A percentile compares a stretch with the other conserved stretches of the same genome.
These are phyloP conservation scores for Hypselothyrea guttata DNA, from an alignment of 2,888 invertebrate genomes.

Conservation along the genomic window DNA sequence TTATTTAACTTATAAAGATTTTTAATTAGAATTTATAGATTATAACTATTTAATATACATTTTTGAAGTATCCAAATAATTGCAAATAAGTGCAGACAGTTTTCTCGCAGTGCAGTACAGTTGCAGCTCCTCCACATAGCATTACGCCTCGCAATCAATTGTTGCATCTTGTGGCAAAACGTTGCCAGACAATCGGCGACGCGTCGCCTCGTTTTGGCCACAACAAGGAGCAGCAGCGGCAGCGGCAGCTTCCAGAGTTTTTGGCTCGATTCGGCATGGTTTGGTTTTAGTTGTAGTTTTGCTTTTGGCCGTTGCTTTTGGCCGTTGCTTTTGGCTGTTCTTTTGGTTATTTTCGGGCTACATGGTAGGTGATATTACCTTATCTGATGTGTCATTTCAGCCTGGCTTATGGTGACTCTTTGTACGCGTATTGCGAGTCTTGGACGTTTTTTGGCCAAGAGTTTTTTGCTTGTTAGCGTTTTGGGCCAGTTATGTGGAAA, in stretches of 20 bases:
- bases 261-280: slow-evolving; percentile 4
- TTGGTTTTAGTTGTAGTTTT: slow-evolving; percentile 8
- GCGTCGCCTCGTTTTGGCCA: slow-evolving; percentile 39
- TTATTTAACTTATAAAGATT: too few species aligned
- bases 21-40: too few species aligned
- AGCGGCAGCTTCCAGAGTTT: slow-evolving; percentile 3
- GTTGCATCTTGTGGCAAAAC: slow-evolving; percentile 75
- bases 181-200: slow-evolving; percentile 53
- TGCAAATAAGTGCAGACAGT: too few species aligned
- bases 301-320: too few species aligned
- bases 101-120: slow-evolving; percentile 4
- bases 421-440: slow-evolving; percentile 57
- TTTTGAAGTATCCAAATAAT: too few species aligned
- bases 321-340: too few species aligned
- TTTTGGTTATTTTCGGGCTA: slow-evolving; percentile 17
- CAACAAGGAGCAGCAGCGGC: too few species aligned
- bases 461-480: slow-evolving; percentile 73
- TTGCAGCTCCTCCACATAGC: slow-evolving; percentile 35
- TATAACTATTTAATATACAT: too few species aligned
- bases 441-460: slow-evolving; percentile 40
- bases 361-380: slow-evolving; percentile 80
- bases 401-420: slow-evolving; percentile 73
- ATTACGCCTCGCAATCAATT: slow-evolving; percentile 73
- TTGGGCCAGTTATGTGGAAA: slow-evolving; percentile 46
- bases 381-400: slow-evolving; percentile 81